Base-by-base conservation (phyloP, 2,888 invertebrate genomes). In the Drosophila ustulata region DNA sequence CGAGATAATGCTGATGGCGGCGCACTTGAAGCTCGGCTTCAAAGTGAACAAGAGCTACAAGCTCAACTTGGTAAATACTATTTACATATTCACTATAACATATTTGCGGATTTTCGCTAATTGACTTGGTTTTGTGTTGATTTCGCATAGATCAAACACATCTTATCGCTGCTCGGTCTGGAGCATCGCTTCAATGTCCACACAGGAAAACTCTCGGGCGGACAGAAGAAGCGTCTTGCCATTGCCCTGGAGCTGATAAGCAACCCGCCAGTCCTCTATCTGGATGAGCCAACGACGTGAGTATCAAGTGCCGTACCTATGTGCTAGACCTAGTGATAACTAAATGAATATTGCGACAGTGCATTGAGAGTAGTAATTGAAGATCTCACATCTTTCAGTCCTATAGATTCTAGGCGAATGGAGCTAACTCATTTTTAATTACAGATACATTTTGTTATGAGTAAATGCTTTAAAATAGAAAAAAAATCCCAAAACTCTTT, bases 221-320 rank as follows among this genome's bases (percentile, higher is more conserved):
- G 97, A 3, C 97, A 97, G 90, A 95, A 95, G 80, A 95, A 97
- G 89, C 94, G 97, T 51, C 93, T 97, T 51, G 96, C 96, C 1
- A 96, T 97, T 49, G 97, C 97, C 4, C 92, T 97, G 73, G 97
- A 97, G 91, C 93, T 97, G 67, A 94, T 97, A 50, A 97, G 96
- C 79, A 97, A 97, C 91, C 97, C 97, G 8, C 96, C 97, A 18
- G 94, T 97, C 63, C 94, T 97, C 93, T 97, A 97, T 93, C 95
- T 97, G 73, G 97, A 97, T 89, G 97, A 97, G 91, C 97, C 97
- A 46, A 97, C 97, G 7, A 97, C 97, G 94, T 94, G 89, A 94
- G 94, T 93, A 57, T 56, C 58, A 30, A 56, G 30, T 6, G 30
- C 30, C 5, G 45, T 43, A 46, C 11, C n/a, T 45, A 53, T 43